Evolutionary conservation across 2,888 invertebrate species (phyloP).

Genomic region (Molanna angustata): DNA sequence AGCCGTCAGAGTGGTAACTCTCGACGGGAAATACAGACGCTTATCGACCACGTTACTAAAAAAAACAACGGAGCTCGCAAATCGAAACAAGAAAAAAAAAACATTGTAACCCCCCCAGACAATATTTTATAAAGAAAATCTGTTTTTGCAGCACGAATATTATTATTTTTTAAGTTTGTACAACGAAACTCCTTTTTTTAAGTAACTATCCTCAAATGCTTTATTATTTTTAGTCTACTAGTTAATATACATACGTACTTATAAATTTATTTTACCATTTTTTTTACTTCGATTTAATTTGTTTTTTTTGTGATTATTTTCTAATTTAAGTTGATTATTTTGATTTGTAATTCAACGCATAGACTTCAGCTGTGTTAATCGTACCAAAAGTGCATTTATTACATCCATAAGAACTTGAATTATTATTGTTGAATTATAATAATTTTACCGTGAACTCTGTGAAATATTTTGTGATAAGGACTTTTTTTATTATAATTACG

Average conservation of each 20-base stretch:
- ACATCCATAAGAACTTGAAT: not conserved
- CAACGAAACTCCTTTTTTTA: too few species aligned
- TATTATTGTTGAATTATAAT: not conserved
- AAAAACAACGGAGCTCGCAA: slow-evolving; percentile 1
- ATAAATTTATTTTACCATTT: slow-evolving; percentile 4
- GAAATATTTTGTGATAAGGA: slow-evolving; percentile 3
- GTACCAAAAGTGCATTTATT: slow-evolving; percentile 25
- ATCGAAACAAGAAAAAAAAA: not conserved
- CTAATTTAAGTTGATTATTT: slow-evolving; percentile 2
- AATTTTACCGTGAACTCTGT: not conserved
- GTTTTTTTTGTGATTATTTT: too few species aligned
- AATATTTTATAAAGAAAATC: too few species aligned
- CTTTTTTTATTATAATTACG: not conserved
- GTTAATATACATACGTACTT: slow-evolving; percentile 10
- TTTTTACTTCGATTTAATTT: too few species aligned
- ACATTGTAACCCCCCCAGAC: too few species aligned
- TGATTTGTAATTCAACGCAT: not conserved
- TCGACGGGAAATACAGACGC: slow-evolving; percentile 18
- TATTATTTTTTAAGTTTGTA: too few species aligned
- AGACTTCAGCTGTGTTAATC: slow-evolving; percentile 11
- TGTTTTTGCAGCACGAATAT: too few species aligned
- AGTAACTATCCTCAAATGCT: slow-evolving; percentile 1
- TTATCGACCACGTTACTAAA: too few species aligned
- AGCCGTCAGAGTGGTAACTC: slow-evolving; percentile 12
- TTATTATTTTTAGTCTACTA: slow-evolving; percentile 8